These are phyloP conservation scores for Alethe diademata DNA, from an alignment of 2,113 vertebrate species.

Conservation along the genomic window DNA sequence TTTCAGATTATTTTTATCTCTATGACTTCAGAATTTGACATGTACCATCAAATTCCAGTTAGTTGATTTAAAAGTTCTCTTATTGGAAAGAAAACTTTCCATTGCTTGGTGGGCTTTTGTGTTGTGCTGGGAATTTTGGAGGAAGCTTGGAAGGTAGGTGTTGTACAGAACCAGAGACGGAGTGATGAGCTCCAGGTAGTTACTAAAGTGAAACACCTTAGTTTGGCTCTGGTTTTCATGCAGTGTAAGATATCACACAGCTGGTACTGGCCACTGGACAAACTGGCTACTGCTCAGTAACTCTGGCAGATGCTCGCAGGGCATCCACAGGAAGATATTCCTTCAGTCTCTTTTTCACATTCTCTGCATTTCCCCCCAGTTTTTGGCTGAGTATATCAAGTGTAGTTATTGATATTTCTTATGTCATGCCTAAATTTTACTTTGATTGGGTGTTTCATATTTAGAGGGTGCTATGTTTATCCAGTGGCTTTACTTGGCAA, in stretches of 20 bases:
- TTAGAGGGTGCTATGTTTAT: constrained; percentile 36
- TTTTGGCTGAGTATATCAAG: constrained; percentile 33
- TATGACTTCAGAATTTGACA: neutral
- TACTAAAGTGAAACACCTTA: constrained; percentile 36
- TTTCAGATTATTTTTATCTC: constrained; percentile 18
- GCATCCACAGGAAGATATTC: constrained; percentile 50
- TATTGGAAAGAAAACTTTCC: neutral
- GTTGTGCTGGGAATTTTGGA: constrained; percentile 7
- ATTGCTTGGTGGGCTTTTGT: neutral
- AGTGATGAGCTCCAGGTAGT: constrained; percentile 43
- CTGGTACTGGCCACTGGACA: constrained; percentile 68
- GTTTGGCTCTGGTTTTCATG: constrained; percentile 55
- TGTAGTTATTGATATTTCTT: constrained; percentile 55
- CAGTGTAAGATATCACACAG: constrained; percentile 54
- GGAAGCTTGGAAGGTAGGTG: neutral
- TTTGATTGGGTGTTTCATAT: constrained; percentile 43
- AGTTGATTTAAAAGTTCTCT: neutral
- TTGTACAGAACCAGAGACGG: constrained; percentile 35
- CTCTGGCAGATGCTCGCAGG: constrained; percentile 66
- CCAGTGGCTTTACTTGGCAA: constrained; percentile 36
- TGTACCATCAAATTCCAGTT: neutral
- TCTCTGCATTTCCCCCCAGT: constrained; percentile 6
- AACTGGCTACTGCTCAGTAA: constrained; percentile 51
- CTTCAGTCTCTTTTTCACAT: neutral
- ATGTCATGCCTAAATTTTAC: constrained; percentile 54